Evolutionary conservation across 2,888 invertebrate species (phyloP), one percentile per base, ranked within the genome.

Genomic region (Caenorhabditis japonica): DNA sequence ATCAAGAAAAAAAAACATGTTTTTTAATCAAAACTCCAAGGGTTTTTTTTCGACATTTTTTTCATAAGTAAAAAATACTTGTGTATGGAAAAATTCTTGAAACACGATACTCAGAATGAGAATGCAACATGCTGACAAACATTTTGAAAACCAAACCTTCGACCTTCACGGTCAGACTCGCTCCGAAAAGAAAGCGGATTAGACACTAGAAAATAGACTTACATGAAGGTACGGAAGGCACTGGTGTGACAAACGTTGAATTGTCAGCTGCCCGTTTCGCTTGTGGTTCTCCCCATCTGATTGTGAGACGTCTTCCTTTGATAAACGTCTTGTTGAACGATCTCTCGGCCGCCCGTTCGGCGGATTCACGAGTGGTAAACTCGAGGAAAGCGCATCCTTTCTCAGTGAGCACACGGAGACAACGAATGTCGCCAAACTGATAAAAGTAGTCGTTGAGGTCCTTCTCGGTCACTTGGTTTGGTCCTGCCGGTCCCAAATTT

Each of bases 251-350:
- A 8, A 55, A 73, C n/a, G 60, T 70, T 43, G 69, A 51, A 38
- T 81, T 82, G 12, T 84, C 86, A 13, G 71, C 77, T 4, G 85
- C 83, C 43, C 84, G 85, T 76, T 89, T 88, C 19, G 92, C 95
- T 89, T 97, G 97, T 0, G 96, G 95, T 84, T 94, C 92, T 0
- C 97, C 97, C 99, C 99, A 99, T 88, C 97, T 95, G 76, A 99
- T 95, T n/a, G 94, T 94, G 1, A 97, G 91, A 49, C 96, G 91
- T 76, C 95, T 91, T 0, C 94, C 94, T 34, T 93, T 93, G 30
- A 92, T 88, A 68, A 92, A 92, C 30, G 97, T 90, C 86, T 97
- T 94, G 88, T 97, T 97, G 88, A 97, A 99, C 0, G 95, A 94
- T 87, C 94, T 93, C 83, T 96, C 95, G 0, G 95, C 95, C 0